Percentiles rank a stretch among this genome's conserved stretches.
phyloP scores from a whole-genome alignment of 2,797 vertebrate species.

The Sebastes taczanowskii region DNA sequence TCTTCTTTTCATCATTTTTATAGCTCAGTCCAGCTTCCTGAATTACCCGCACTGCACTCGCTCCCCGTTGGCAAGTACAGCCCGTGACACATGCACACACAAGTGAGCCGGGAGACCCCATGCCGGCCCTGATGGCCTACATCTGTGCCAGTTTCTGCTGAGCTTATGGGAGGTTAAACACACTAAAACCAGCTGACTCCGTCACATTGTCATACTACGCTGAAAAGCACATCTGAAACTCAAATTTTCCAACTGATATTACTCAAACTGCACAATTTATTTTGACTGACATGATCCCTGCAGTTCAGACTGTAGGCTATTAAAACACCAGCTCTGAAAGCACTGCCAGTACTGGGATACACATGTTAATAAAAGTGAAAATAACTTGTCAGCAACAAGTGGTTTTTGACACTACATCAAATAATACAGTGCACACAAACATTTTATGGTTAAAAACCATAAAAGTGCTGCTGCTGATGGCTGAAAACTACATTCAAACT shows the following conservation, averaged over 20 bases:
- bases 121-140: slow-evolving; percentile 42
- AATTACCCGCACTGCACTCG: slow-evolving; percentile 49
- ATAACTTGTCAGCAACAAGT: not conserved
- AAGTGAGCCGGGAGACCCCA: slow-evolving; percentile 52
- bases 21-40: slow-evolving; percentile 72
- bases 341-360: not conserved
- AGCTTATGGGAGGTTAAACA: slow-evolving; percentile 50
- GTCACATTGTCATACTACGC: not conserved
- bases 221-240: not conserved
- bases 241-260: not conserved
- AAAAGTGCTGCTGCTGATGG: not conserved
- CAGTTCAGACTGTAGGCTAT: not conserved
- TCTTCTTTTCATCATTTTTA: slow-evolving; percentile 83
- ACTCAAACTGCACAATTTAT: not conserved
- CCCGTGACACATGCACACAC: slow-evolving; percentile 55
- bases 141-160: slow-evolving; percentile 44
- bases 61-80: slow-evolving; percentile 57
- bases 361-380: not conserved
- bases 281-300: not conserved
- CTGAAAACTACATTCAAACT: not conserved
- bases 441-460: not conserved
- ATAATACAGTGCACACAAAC: not conserved
- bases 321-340: not conserved
- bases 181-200: slow-evolving; percentile 29
- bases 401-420: not conserved